Evolutionary conservation across 2,888 invertebrate species (phyloP), one percentile per base, ranked within the genome.

Genomic region (Tiliacea citrago): DNA sequence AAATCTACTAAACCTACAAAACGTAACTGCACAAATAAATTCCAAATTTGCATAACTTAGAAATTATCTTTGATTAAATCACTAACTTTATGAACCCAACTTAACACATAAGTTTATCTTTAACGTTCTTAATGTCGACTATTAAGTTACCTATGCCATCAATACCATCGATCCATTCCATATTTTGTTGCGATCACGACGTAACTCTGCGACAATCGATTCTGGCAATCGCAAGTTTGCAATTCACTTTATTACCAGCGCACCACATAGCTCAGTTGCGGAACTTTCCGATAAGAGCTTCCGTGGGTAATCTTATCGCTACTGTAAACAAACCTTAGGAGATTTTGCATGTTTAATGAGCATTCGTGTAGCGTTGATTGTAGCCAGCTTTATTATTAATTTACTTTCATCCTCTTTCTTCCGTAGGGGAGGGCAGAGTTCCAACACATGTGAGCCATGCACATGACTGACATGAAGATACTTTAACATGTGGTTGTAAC

Each of bases 291-390:
- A 82, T 86, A 85, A 77, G 66, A 70, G 79, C 87, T 84, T 86
- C 82, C 85, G 82, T 75, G 68, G 72, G 58, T 78, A 86, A 81
- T 81, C 79, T 80, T 82, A 84, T 86, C 87, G 85, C 73, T 76
- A 72, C 79, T 72, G 84, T 77, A 81, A 82, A 75, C 75, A 82
- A 79, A 82, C 79, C 68, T 65, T 70, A 70, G 58, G 45, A 86
- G 67, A 82, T 84, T 85, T 85, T 84, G 87, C 85, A 90, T 91
- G 86, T 90, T 91, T 88, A 89, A 89, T 88, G 85, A 88, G 82
- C 81, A 84, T 83, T 86, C 77, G 76, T 86, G 84, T 86, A 89
- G 65, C 77, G 72, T 69, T 79, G 79, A 86, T 72, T 82, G 58
- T 77, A 76, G 75, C 53, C 39, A 49, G 63, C n/a, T 61, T 69